A percentile compares a stretch with the other conserved stretches of the same genome.
Conservation (phyloP, 2,888 invertebrate species). For the Pterobdella sp. region DNA sequence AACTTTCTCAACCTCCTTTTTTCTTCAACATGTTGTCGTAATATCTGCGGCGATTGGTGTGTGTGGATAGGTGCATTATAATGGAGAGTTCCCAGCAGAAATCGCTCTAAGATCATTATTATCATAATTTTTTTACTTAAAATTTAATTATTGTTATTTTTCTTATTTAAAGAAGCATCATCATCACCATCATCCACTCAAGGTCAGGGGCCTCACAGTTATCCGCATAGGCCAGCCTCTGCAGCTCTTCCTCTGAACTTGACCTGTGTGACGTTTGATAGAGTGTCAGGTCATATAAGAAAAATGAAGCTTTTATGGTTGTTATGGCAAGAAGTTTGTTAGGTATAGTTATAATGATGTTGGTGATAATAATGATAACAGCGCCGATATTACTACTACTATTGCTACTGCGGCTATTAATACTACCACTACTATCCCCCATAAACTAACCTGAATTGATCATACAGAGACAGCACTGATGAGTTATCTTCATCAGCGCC, state of each 20-base stretch:
- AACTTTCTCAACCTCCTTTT: no score
- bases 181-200: conserved; percentile 34
- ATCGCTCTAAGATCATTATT: no score
- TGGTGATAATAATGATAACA: no score
- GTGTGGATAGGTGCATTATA: no score
- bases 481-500: conserved; percentile 40
- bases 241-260: conserved; percentile 36
- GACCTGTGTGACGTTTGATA: conserved; percentile 24
- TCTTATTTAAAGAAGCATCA: no score
- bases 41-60: no score
- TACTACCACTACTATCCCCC: conserved; percentile 17
- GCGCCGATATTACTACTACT: conserved; percentile 3
- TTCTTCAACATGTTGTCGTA: no score
- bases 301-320: not conserved
- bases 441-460: conserved; percentile 2
- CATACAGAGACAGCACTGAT: conserved; percentile 36
- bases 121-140: no score
- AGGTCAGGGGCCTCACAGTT: conserved; percentile 33
- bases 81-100: no score
- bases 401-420: not conserved
- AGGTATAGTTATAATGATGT: not conserved
- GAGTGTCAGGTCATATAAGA: not conserved
- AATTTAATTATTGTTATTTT: no score
- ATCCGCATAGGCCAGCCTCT: conserved; percentile 35
- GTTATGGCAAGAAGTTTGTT: conserved; percentile 27